These are phyloP conservation scores for Staurois parvus DNA, from an alignment of 2,797 vertebrate species.

Conservation along the genomic window DNA sequence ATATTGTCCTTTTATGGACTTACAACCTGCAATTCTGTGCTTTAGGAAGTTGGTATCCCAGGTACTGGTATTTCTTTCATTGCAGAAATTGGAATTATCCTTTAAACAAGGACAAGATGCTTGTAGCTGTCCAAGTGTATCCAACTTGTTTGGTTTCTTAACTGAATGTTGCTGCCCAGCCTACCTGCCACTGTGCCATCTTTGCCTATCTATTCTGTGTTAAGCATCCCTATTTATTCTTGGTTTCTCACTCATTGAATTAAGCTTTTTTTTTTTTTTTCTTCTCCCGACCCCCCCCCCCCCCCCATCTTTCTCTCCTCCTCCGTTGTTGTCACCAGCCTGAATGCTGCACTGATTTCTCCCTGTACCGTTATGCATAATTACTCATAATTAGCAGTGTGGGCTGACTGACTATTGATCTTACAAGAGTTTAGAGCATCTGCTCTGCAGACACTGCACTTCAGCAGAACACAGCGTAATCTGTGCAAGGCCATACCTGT, in stretches of 20 bases:
- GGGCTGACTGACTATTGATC: conserved; percentile 60
- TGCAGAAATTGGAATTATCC: too few species aligned
- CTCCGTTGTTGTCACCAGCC: conserved; percentile 56
- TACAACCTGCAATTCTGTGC: too few species aligned
- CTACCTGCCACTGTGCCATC: neutral
- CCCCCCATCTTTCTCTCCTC: conserved; percentile 28
- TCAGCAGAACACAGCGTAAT: conserved; percentile 36
- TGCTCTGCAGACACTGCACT: conserved; percentile 52
- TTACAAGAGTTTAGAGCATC: conserved; percentile 58
- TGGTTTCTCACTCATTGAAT: conserved; percentile 45
- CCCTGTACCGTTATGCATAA: conserved; percentile 56
- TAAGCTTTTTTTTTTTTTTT: neutral
- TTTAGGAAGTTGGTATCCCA: too few species aligned
- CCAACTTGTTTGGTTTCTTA: neutral
- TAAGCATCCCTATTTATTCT: conserved; percentile 34
- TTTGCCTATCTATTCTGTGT: conserved; percentile 3
- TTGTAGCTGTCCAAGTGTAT: neutral
- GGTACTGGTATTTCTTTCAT: too few species aligned
- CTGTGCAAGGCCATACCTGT: conserved; percentile 13
- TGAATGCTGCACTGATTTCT: conserved; percentile 60
- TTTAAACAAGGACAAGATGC: neutral
- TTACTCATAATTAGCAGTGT: conserved; percentile 63
- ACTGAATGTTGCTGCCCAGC: neutral
- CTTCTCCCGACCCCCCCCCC: neutral
- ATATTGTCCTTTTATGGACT: too few species aligned